Conservation (phyloP, 2,113 vertebrate genomes). For the Cyprinodon tularosa region DNA sequence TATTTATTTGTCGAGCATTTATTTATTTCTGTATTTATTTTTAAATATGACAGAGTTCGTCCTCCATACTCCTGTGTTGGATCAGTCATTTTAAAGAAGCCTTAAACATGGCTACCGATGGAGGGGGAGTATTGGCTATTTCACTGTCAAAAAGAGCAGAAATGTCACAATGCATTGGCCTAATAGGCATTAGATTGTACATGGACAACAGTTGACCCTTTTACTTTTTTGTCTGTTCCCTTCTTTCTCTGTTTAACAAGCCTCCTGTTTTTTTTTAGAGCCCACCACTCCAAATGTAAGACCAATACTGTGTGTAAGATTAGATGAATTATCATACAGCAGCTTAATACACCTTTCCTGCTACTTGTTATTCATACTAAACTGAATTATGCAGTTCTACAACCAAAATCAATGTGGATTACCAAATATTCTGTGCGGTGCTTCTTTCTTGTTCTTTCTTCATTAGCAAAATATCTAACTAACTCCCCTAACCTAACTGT, state of each 20-base stretch:
- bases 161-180: slow-evolving; percentile 52
- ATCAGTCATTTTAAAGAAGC: slow-evolving; percentile 15
- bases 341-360: slow-evolving; percentile 29
- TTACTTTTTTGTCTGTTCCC: slow-evolving; percentile 8
- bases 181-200: slow-evolving; percentile 60
- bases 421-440: slow-evolving; percentile 6
- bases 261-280: slow-evolving; percentile 7
- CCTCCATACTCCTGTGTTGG: slow-evolving; percentile 13
- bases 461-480: too few species aligned
- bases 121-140: slow-evolving; percentile 34
- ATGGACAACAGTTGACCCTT: slow-evolving; percentile 13
- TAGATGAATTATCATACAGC: slow-evolving; percentile 52
- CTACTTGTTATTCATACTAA: slow-evolving; percentile 20
- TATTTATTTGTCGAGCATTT: too few species aligned
- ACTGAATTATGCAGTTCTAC: slow-evolving; percentile 27
- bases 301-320: slow-evolving; percentile 40
- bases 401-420: slow-evolving; percentile 25
- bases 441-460: too few species aligned
- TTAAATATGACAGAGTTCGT: too few species aligned
- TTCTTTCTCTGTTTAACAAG: slow-evolving; percentile 20
- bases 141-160: slow-evolving; percentile 43
- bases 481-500: too few species aligned
- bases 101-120: slow-evolving; percentile 30
- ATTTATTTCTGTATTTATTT: too few species aligned
- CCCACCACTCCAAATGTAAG: slow-evolving; percentile 6